Base-by-base conservation (phyloP, 2,113 vertebrate genomes). In the Lasiurus cinereus region DNA sequence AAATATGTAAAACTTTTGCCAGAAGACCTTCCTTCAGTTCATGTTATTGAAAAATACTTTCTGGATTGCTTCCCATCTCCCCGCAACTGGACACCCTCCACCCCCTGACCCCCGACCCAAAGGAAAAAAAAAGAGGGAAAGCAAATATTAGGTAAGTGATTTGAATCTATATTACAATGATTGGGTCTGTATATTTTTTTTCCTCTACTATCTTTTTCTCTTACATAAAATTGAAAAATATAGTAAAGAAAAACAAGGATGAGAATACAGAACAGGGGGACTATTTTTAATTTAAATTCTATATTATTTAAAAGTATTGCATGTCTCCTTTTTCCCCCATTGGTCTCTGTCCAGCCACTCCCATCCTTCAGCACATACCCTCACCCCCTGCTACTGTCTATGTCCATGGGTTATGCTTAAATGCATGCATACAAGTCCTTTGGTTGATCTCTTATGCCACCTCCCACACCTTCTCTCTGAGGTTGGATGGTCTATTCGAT, bases 1-100 rank as follows among this genome's bases (percentile, higher is more conserved):
- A 96, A 96, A 94, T 85, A 93, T 46, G 95, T 79, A 88, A 91
- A 88, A 93, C 82, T n/a, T 73, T 52, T 56, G 5, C 52, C 66
- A 56, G 59, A 92, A 84, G 29, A 29, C 3, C 24, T 36, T 48
- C 54, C 39, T 70, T 74, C 10, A 74, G 48, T 62, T 95, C 72
- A 66, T 64, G 14, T 31, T 39, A 80, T 27, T 73, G 12, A 87
- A 84, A 93, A 84, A 19, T 4, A 82, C 52, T 36, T 88, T 90
- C 77, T 66, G 31, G 59, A 50, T 88, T 50, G 8, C 15, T 33
- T 70, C 62, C 6, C 2, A 3, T 9, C 5, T 12, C 16, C 29
- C 16, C 66, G 12, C 7, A n/a, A 29, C 31, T 39, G 39, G 39
- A 39, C 39, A 39, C 39, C 39, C 39, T 39, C 39, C 39, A 39